Evolutionary conservation across 2,888 invertebrate species (phyloP), one percentile per base, ranked within the genome.

Genomic region (Crossocerus cetratus): DNA sequence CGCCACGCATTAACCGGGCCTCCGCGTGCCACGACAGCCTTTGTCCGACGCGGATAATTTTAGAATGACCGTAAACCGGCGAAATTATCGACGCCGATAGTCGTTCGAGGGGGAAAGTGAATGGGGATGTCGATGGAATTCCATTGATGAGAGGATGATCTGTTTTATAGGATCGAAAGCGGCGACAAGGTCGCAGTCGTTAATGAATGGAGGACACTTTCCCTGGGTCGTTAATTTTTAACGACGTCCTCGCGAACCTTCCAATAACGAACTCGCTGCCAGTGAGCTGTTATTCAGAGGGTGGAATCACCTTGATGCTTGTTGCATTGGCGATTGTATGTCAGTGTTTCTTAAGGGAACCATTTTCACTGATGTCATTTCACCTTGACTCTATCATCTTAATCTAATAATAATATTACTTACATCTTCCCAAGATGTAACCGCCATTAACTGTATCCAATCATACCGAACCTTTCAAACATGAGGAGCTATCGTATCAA

Each of bases 1-100:
- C 65, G 74, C 78, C 85, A 86, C 72, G 63, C 78, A 68, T 84
- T 80, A 76, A 74, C 73, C 60, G 65, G 54, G 22, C 22, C n/a
- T 32, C 64, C 49, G 4, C 42, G 20, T 42, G 49, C 56, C 63
- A 18, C 57, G 45, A 42, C 32, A n/a, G 22, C 32, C 54, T 66
- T 58, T 65, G 57, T 59, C 53, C 73, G 21, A 18, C 49, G 14
- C 14, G 67, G 62, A 66, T 74, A 62, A 76, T 69, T 79, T 77
- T 72, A 74, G 65, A 70, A 74, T 71, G 65, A n/a, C 59, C 32
- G 44, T 60, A 74, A 69, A 53, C 23, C 44, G 53, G 63, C n/a
- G 5, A 49, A 65, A 65, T 62, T 44, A 2, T 21, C 16, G 4
- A n/a, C 0, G 18, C 44, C 13, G 44, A 57, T 3, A 11, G 43